A percentile compares a stretch with the other conserved stretches of the same genome.
phyloP scores from a whole-genome alignment of 2,888 invertebrate genomes.

The Lasioglossum marginatum region DNA sequence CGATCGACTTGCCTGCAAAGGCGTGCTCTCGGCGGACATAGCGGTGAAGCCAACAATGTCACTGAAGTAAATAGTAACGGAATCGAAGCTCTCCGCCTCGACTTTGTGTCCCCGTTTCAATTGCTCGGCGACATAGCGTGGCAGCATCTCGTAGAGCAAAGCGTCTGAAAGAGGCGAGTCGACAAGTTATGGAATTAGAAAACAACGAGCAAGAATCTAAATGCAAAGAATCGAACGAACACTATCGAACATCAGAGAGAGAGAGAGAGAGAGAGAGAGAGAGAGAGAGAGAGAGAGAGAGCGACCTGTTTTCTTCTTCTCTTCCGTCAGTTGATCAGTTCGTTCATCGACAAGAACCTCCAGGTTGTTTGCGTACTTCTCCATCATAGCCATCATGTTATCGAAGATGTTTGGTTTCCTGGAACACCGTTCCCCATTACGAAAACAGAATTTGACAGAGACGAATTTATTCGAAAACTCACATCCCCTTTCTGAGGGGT shows the following conservation, averaged over 20 bases:
- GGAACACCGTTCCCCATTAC: constrained; percentile 31
- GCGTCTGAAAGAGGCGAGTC: constrained; percentile 87
- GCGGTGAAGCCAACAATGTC: constrained; percentile 97
- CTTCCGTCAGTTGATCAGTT: constrained; percentile 96
- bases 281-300: neutral
- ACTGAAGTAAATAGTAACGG: constrained; percentile 97
- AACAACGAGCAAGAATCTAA: neutral
- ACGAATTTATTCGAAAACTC: constrained; percentile 80
- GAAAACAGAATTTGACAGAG: neutral
- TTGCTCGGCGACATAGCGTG: constrained; percentile 96
- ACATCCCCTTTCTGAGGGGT: constrained; percentile 95
- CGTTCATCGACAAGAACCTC: constrained; percentile 97
- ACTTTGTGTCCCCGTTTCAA: constrained; percentile 95
- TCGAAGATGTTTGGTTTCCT: constrained; percentile 98
- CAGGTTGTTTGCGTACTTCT: constrained; percentile 97
- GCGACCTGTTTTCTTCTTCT: constrained; percentile 97
- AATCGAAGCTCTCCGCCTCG: constrained; percentile 95
- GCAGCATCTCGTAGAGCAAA: constrained; percentile 94
- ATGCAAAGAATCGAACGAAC: neutral
- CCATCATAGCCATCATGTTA: constrained; percentile 99
- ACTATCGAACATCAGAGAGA: neutral
- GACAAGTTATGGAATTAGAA: neutral
- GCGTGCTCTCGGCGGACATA: constrained; percentile 96
- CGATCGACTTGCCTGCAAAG: constrained; percentile 88
- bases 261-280: neutral